Base-by-base conservation (phyloP, 2,888 invertebrate genomes). In the Amblyjoppa proteus region DNA sequence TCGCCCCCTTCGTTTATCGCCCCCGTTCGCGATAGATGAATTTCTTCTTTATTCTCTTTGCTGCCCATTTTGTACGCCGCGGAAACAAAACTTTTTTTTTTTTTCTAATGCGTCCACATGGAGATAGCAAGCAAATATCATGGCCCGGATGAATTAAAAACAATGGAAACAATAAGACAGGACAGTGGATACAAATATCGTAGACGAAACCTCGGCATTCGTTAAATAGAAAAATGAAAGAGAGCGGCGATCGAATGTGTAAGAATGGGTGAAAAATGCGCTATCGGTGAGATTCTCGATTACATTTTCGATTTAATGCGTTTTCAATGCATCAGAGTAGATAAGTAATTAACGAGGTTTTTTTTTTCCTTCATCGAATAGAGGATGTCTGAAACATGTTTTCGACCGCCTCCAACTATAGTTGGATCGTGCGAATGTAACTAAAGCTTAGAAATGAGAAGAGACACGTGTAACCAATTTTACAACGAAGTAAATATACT, bases 131-230 rank as follows among this genome's bases (percentile, higher is more conserved):
- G 25, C 13, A 58, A 58, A 45, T 56, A 69, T 58, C 28, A 82
- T 58, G 41, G 38, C 71, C 61, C 64, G 25, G 11, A 68, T 28
- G 66, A 68, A 73, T 61, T 41, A 28, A 75, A 61, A 74, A 76
- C 49, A 70, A 34, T 28, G 25, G 20, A 25, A 64, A 61, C 16
- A 82, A 76, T 51, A 77, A 38, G 74, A 16, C 28, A 9, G 28
- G 71, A 77, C 64, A 34, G 64, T 64, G 61, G 56, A 71, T 61
- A 77, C 66, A 74, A 83, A 79, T 83, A 79, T 83, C 74, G 58
- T 61, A 11, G 51, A 68, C 69, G 68, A 74, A 31, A 7, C 56
- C 56, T 11, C 45, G 41, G 58, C 28, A 58, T 80, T 73, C 85
- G 45, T 34, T 45, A 11, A 34, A 20, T 51, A 25, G 71, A 56